Evolutionary conservation across 2,113 vertebrate species (phyloP).

Genomic region (Zosterops pallidus): DNA sequence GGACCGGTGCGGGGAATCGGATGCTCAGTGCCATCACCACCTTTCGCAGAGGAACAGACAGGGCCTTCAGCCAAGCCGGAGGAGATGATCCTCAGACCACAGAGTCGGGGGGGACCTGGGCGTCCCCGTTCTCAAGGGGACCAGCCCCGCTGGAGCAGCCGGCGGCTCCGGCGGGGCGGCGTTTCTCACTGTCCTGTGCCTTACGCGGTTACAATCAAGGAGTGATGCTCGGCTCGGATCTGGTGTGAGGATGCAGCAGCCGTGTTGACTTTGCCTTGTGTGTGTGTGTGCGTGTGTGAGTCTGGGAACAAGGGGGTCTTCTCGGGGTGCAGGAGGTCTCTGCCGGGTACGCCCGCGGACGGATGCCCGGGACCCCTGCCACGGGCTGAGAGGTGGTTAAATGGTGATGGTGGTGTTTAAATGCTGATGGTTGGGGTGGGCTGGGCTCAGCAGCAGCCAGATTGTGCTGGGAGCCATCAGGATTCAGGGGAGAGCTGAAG

Average conservation of each 20-base stretch:
- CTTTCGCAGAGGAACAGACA: background rate
- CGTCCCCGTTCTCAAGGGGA: background rate
- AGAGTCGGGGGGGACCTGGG: background rate
- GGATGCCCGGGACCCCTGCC: conserved; percentile 8
- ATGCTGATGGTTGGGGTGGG: background rate
- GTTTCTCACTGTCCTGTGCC: conserved; percentile 37
- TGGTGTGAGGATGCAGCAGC: background rate
- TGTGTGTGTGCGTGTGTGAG: background rate
- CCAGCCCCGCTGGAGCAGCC: background rate
- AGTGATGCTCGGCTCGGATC: background rate
- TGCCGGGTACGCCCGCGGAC: background rate
- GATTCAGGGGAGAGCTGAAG: background rate
- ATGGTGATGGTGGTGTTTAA: background rate
- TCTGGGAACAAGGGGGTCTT: background rate
- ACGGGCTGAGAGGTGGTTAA: background rate
- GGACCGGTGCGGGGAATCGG: background rate
- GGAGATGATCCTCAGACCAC: conserved; percentile 25
- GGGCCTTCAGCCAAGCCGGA: background rate
- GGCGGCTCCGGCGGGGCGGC: background rate
- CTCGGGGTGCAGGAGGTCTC: conserved; percentile 1
- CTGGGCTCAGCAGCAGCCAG: background rate
- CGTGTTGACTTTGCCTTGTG: background rate
- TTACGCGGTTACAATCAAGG: conserved; percentile 54
- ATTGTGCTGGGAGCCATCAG: background rate
- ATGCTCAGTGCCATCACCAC: background rate